phyloP scores from a whole-genome alignment of 2,888 invertebrate species.

The Ornithoptera priamus region DNA sequence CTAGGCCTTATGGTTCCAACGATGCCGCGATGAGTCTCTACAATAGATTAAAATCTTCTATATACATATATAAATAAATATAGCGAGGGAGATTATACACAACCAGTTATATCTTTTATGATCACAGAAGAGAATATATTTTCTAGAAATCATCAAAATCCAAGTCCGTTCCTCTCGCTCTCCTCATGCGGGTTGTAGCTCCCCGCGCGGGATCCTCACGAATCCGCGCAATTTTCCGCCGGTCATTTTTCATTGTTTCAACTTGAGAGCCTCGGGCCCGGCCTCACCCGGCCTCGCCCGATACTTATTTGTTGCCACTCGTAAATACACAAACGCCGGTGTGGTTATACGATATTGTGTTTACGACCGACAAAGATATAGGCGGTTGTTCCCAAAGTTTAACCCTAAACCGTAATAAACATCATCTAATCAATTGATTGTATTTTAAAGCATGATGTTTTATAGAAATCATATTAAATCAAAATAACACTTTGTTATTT shows the following conservation, averaged over 20 bases:
- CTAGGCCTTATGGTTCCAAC: too few species aligned
- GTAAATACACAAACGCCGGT: slow-evolving; percentile 54
- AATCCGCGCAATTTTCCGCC: slow-evolving; percentile 76
- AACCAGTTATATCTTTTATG: too few species aligned
- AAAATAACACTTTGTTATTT: too few species aligned
- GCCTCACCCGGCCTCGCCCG: slow-evolving; percentile 45
- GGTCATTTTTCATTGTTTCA: slow-evolving; percentile 79
- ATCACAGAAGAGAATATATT: not conserved
- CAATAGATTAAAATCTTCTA: too few species aligned
- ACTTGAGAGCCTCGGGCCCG: slow-evolving; percentile 45
- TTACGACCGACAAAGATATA: slow-evolving; percentile 45
- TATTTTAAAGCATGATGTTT: too few species aligned
- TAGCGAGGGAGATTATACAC: too few species aligned
- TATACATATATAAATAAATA: too few species aligned
- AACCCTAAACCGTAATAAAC: slow-evolving; percentile 14
- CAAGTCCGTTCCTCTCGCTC: slow-evolving; percentile 48
- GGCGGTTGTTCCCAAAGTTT: slow-evolving; percentile 41
- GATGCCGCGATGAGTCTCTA: too few species aligned
- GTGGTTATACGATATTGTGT: slow-evolving; percentile 49
- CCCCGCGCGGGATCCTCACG: slow-evolving; percentile 56
- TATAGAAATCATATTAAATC: too few species aligned
- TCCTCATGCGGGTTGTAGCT: slow-evolving; percentile 50
- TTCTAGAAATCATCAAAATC: slow-evolving; percentile 3
- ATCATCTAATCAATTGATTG: not conserved
- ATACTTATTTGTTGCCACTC: slow-evolving; percentile 57